Evolutionary conservation across 2,888 invertebrate species (phyloP).

Genomic region (Mythimna pallens): DNA sequence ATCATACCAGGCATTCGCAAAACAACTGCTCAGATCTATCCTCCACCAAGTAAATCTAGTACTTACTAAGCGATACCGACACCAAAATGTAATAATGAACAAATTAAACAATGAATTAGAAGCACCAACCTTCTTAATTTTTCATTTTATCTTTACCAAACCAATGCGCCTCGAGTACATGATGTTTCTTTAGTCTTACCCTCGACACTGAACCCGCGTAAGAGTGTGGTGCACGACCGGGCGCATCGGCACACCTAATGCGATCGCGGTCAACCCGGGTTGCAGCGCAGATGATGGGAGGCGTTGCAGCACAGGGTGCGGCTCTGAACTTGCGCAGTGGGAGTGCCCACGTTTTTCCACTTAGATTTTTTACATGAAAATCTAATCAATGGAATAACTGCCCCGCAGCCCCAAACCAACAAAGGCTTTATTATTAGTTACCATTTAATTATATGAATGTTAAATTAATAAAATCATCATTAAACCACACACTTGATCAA

Average conservation of each 20-base stretch:
- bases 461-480: too few relatives aligned
- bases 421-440: too few relatives aligned
- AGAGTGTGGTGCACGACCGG: neutral
- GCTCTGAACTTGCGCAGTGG: neutral
- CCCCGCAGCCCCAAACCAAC: too few relatives aligned
- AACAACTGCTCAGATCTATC: too few relatives aligned
- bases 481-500: too few relatives aligned
- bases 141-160: neutral
- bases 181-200: too few relatives aligned
- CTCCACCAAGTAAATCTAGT: too few relatives aligned
- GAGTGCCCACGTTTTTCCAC: neutral
- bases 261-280: neutral
- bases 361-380: neutral
- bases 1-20: too few relatives aligned
- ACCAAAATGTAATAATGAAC: neutral
- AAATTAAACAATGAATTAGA: neutral
- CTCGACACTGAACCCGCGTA: neutral
- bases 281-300: neutral
- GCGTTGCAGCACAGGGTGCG: neutral
- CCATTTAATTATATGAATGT: too few relatives aligned
- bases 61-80: too few relatives aligned
- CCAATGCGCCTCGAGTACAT: neutral
- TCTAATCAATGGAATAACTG: too few relatives aligned
- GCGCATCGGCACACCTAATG: neutral
- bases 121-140: slow-evolving; percentile 5